Evolutionary conservation across 1,140 invertebrate genomes (phyloP), one percentile per base, ranked within the genome.

Genomic region (Bombus affinis): DNA sequence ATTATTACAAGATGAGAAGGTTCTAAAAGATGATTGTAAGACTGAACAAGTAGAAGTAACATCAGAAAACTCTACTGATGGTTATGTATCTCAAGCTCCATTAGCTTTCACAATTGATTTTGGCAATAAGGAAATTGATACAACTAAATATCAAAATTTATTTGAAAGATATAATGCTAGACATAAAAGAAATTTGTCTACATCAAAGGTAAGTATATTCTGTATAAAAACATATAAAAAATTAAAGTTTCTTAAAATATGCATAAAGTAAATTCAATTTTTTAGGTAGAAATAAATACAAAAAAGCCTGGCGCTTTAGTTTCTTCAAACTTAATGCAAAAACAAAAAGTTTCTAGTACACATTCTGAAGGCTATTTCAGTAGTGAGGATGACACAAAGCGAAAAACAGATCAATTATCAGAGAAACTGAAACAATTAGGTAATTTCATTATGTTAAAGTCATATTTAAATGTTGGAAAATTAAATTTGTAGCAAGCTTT

Each of bases 321-420:
- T 13, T 92, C 93, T 76, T 81, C 91, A 35, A 93, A 90, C 84
- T 89, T 89, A 79, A 68, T 81, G 28, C 91, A 92, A 68, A 93
- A 92, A 79, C 91, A 91, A 68, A 96, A 96, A 91, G 95, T 96
- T 66, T 95, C 96, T 90, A 96, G 96, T 81, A 96, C 96, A 91
- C 96, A 97, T 92, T 97, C 96, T 2, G 97, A 97, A 92, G 97
- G 96, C 22, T 97, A 97, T 88, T 97, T 97, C 92, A 97, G 96
- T 22, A 97, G 96, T 10, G 96, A 97, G 91, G 96, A 96, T 90
- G 96, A 95, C 74, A 92, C 91, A 37, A 94, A 93, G 84, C 87
- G 93, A 80, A 93, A 93, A 80, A 90, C 87, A 73, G 93, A 93
- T 83, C 85, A 89, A 71, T 81, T 93, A 42, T 92, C 93, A 65